phyloP scores from a whole-genome alignment of 2,888 invertebrate species.

The Acleris sparsana region DNA sequence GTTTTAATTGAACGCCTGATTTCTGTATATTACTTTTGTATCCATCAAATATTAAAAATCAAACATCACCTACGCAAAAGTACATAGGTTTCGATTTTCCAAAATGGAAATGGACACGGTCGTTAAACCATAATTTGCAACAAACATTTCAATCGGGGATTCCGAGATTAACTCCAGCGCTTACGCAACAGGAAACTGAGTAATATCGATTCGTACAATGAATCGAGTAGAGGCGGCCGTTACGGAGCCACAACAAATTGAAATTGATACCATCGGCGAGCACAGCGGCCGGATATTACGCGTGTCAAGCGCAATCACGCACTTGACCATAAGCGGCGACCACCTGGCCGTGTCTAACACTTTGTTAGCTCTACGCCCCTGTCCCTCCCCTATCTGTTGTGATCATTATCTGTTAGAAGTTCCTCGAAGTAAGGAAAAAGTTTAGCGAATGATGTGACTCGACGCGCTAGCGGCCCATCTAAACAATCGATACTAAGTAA shows the following conservation, averaged over 20 bases:
- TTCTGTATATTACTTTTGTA: conserved; percentile 7
- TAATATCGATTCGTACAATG: conserved; percentile 77
- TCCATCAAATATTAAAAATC: neutral
- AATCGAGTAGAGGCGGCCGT: conserved; percentile 73
- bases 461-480: conserved; percentile 28
- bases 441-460: conserved; percentile 30
- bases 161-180: conserved; percentile 73
- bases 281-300: conserved; percentile 79
- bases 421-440: conserved; percentile 31
- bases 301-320: conserved; percentile 81
- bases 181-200: conserved; percentile 79
- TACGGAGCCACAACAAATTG: conserved; percentile 80
- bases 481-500: conserved; percentile 22
- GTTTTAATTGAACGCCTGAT: too few relatives aligned
- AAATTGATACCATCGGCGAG: conserved; percentile 82
- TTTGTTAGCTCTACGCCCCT: conserved; percentile 52
- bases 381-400: conserved; percentile 28
- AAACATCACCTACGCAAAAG: conserved; percentile 1
- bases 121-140: conserved; percentile 57
- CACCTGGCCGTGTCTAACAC: conserved; percentile 51
- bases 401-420: conserved; percentile 41
- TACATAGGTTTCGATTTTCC: neutral
- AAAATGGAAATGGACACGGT: conserved; percentile 12
- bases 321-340: conserved; percentile 52
- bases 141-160: conserved; percentile 68